These are phyloP conservation scores for Diprion similis DNA, from an alignment of 1,140 invertebrate species.

Conservation along the genomic window DNA sequence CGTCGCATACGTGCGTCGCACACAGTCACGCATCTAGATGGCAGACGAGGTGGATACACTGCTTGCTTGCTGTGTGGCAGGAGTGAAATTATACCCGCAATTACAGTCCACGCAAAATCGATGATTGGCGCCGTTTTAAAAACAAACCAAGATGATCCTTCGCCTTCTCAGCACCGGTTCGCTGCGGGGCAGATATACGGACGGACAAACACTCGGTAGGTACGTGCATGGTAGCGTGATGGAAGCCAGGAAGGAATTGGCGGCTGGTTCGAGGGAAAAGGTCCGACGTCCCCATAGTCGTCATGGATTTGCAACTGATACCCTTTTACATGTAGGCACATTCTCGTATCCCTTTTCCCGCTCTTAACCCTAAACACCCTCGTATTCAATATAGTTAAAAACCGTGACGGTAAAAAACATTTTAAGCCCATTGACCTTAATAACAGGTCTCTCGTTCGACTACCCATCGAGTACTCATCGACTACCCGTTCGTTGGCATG, in stretches of 20 bases:
- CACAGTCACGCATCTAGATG: no score
- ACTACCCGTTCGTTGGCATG: constrained; percentile 1
- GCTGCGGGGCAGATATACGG: background rate
- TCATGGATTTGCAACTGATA: no score
- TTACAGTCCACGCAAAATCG: constrained; percentile 39
- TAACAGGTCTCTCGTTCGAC: constrained; percentile 39
- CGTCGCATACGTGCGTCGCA: no score
- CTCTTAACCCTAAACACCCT: background rate
- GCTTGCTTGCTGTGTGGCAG: constrained; percentile 1
- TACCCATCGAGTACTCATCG: constrained; percentile 22
- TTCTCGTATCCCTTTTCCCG: no score
- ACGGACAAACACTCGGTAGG: constrained; percentile 8
- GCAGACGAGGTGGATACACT: no score
- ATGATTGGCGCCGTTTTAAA: constrained; percentile 35
- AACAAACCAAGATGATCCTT: constrained; percentile 17
- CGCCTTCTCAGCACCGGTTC: background rate
- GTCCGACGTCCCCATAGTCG: background rate
- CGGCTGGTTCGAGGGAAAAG: constrained; percentile 8
- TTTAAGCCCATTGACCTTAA: constrained; percentile 45
- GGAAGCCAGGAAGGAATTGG: constrained; percentile 15
- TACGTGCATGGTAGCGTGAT: constrained; percentile 37
- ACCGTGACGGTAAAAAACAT: constrained; percentile 44
- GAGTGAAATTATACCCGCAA: constrained; percentile 47
- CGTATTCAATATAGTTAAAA: constrained; percentile 6
- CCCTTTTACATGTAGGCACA: no score